Conservation (phyloP, 2,113 vertebrate genomes). For the Scomber scombrus region DNA sequence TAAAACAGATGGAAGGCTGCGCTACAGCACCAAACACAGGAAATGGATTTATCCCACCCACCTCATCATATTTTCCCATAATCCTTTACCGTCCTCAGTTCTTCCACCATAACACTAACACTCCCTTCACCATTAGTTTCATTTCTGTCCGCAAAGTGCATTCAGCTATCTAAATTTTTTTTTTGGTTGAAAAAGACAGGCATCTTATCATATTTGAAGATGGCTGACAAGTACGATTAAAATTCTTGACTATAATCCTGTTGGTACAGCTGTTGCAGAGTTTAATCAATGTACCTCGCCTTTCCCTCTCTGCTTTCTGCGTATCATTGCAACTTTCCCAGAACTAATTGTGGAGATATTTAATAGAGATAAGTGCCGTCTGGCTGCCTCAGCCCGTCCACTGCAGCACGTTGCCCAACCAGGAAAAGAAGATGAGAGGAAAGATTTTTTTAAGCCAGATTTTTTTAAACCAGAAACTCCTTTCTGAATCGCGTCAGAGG, state of each 20-base stretch:
- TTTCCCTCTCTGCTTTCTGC: constrained; percentile 45
- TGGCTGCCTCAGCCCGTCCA: constrained; percentile 20
- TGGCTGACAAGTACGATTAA: constrained; percentile 49
- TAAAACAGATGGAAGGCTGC: constrained; percentile 64
- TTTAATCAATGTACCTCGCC: constrained; percentile 61
- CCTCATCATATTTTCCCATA: constrained; percentile 56
- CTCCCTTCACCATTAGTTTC: constrained; percentile 18
- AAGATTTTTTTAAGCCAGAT: constrained; percentile 25
- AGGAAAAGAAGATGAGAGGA: neutral
- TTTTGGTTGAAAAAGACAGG: neutral
- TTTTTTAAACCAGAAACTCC: constrained; percentile 18
- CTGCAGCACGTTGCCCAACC: neutral
- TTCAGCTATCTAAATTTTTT: constrained; percentile 11
- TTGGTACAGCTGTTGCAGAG: constrained; percentile 61
- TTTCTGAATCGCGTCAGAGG: neutral
- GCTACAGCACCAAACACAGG: constrained; percentile 55
- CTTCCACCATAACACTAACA: constrained; percentile 35
- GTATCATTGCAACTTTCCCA: constrained; percentile 58
- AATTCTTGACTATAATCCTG: constrained; percentile 57
- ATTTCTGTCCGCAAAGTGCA: constrained; percentile 13
- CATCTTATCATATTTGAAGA: constrained; percentile 44
- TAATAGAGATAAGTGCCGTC: constrained; percentile 47
- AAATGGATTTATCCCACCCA: constrained; percentile 68
- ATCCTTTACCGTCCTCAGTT: constrained; percentile 56
- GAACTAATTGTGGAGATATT: constrained; percentile 62